Conservation (phyloP, 2,797 vertebrate genomes). For the Karalla daura region DNA sequence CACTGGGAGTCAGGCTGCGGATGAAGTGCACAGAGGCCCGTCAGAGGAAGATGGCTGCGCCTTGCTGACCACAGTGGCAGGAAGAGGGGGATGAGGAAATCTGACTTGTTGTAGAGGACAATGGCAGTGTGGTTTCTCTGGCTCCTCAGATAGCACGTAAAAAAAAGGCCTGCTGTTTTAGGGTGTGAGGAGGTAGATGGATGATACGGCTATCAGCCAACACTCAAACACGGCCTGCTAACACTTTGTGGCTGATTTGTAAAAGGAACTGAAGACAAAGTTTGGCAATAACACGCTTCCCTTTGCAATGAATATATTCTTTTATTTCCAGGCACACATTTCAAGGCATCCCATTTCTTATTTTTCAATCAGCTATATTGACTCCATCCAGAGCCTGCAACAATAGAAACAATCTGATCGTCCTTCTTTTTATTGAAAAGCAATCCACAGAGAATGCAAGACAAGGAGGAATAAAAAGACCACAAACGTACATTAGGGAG, state of each 20-base stretch:
- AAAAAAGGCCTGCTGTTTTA: constrained; percentile 10
- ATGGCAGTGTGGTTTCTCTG: constrained; percentile 70
- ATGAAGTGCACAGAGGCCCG: not conserved
- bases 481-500: not conserved
- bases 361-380: constrained; percentile 32
- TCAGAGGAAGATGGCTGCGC: not conserved
- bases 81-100: constrained; percentile 68
- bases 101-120: constrained; percentile 43
- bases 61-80: constrained; percentile 32
- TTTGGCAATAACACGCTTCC: not conserved
- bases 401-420: constrained; percentile 2
- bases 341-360: constrained; percentile 45
- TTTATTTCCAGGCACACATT: constrained; percentile 71
- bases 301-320: constrained; percentile 57
- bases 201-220: constrained; percentile 60
- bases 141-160: constrained; percentile 63
- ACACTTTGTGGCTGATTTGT: not conserved
- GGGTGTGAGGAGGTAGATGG: constrained; percentile 33
- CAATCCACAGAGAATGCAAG: not conserved
- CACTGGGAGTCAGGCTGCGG: not conserved
- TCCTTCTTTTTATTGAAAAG: constrained; percentile 17
- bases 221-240: no score
- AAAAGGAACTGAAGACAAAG: constrained; percentile 4
- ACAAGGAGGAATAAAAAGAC: constrained; percentile 27
- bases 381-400: constrained; percentile 43